Evolutionary conservation across 1,140 invertebrate species (phyloP), one percentile per base, ranked within the genome.

Genomic region (Bombus ignitus): DNA sequence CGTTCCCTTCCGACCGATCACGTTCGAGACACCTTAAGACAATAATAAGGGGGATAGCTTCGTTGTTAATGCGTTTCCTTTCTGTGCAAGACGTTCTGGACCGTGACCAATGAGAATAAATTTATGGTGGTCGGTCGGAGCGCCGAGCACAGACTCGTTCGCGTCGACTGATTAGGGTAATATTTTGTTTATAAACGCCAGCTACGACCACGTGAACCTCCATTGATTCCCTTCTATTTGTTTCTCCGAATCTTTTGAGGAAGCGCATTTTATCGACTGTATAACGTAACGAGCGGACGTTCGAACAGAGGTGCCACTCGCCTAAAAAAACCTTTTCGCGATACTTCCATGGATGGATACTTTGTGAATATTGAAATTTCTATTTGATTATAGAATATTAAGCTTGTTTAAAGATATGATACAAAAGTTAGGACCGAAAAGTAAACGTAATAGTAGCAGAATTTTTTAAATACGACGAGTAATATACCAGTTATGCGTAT

Each of bases 1-100:
- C 53, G 57, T 83, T 85, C 86, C 59, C 78, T 65, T 85, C 66
- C 74, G 88, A 83, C 66, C 74, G 85, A 88, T 89, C 83, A 88
- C 68, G 88, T 84, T 62, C 70, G 83, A 88, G 84, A 90, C 88
- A 89, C 71, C 88, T 89, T 89, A 89, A 90, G 90, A 91, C 88
- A 91, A 88, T 91, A 90, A 91, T 88, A 89, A 91, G 83, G 66
- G 86, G 82, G 53, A 90, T 78, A 66, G 71, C 66, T 81, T 78
- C 74, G 86, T 91, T 88, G 86, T 91, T 89, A 91, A 90, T 85
- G 88, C 86, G 78, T 84, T 83, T 65, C 47, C 65, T 86, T 84
- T 81, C 86, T 79, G 83, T 15, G 25, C 86, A 73, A 81, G 84
- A 88, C 81, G 72, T 85, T 91, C 80, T 87, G 88, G 83, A 89